A percentile compares a stretch with the other conserved stretches of the same genome.
Evolutionary conservation across 2,888 invertebrate species (phyloP).

Genomic region (Dasypogon diadema): DNA sequence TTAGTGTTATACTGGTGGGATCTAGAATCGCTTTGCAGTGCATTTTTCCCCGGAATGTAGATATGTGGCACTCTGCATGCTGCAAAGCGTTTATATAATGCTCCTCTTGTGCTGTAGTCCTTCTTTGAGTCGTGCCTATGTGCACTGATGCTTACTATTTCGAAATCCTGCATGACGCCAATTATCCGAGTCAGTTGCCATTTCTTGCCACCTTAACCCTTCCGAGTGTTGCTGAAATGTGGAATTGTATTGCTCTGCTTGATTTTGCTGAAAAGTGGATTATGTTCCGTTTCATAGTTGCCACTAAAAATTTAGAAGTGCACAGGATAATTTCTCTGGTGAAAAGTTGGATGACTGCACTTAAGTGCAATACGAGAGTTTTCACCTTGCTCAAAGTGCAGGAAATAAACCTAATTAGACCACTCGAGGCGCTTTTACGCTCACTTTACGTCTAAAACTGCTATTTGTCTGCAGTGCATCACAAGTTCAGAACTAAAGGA

Average conservation of each 20-base stretch:
- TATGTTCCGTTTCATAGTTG: constrained; percentile 2
- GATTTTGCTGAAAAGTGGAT: neutral
- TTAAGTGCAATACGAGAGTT: neutral
- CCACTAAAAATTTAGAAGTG: neutral
- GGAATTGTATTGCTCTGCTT: constrained; percentile 3
- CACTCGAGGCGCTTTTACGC: neutral
- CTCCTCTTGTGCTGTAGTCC: neutral
- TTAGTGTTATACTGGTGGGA: constrained; percentile 66
- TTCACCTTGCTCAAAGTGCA: constrained; percentile 18
- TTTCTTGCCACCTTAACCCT: constrained; percentile 20
- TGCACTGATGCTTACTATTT: constrained; percentile 27
- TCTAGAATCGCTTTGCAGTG: constrained; percentile 1
- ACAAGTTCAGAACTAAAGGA: neutral
- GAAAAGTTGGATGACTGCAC: neutral
- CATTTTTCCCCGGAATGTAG: neutral
- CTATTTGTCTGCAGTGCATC: neutral
- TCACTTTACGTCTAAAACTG: neutral
- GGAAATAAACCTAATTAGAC: constrained; percentile 2
- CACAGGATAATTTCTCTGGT: neutral
- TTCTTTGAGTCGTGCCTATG: constrained; percentile 24
- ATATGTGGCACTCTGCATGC: constrained; percentile 1
- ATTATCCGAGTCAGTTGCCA: constrained; percentile 25
- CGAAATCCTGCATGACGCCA: constrained; percentile 28
- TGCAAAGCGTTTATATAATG: neutral
- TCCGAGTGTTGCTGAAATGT: neutral